phyloP scores from a whole-genome alignment of 1,140 invertebrate species.

The Himalopsyche phryganea region DNA sequence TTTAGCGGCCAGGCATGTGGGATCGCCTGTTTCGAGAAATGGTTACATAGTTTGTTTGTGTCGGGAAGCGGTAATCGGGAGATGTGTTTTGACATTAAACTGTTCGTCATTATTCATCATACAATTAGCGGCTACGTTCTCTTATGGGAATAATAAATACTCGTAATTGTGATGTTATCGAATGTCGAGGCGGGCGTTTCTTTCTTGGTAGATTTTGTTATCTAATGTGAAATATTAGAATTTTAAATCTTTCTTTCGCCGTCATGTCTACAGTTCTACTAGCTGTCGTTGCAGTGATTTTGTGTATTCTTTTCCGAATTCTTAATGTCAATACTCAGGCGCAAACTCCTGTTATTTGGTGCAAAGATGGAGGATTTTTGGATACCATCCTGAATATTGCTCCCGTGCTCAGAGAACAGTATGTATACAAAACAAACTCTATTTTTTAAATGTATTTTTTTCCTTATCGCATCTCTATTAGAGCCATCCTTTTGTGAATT shows the following conservation, averaged over 20 bases:
- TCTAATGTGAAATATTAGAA: not conserved
- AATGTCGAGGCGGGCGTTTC: constrained; percentile 1
- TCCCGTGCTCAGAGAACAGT: constrained; percentile 74
- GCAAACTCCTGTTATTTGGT: constrained; percentile 68
- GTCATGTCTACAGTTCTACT: constrained; percentile 72
- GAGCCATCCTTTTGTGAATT: no score
- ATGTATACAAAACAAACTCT: constrained; percentile 26
- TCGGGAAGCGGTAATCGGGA: no score
- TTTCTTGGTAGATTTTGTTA: not conserved
- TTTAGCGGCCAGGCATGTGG: no score
- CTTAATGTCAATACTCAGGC: constrained; percentile 78
- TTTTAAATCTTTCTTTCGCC: not conserved
- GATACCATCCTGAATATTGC: constrained; percentile 72
- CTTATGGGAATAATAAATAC: no score
- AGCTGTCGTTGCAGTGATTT: constrained; percentile 70
- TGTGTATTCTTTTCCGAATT: constrained; percentile 76
- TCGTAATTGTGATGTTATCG: constrained; percentile 13
- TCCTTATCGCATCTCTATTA: no score
- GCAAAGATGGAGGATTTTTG: constrained; percentile 70
- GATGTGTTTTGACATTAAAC: no score
- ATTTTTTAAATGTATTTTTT: no score
- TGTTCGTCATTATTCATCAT: no score
- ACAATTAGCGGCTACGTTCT: no score
- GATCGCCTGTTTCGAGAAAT: no score
- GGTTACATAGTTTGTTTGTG: no score